Evolutionary conservation across 2,888 invertebrate genomes (phyloP).

Genomic region (Acanthosepion lycidas): DNA sequence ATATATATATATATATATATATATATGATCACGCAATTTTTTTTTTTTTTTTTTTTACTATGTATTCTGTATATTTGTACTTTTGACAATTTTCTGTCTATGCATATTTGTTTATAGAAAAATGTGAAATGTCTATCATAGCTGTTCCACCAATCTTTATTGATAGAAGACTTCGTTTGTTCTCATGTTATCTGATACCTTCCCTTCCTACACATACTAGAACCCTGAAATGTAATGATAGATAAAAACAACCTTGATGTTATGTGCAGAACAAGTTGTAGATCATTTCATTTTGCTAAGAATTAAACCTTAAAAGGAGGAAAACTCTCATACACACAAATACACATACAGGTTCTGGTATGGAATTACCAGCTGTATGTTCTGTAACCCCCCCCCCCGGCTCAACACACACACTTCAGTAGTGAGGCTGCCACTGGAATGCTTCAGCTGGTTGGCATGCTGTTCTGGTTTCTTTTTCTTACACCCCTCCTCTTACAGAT

Average conservation of each 20-base stretch:
- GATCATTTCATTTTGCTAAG: too few relatives aligned
- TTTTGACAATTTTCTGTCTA: neutral
- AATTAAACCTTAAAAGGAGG: neutral
- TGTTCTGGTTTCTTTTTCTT: neutral
- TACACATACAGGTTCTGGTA: neutral
- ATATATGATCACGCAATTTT: neutral
- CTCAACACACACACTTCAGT: neutral
- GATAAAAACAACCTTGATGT: neutral
- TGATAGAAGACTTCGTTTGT: neutral
- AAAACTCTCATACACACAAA: neutral
- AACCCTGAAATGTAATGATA: neutral
- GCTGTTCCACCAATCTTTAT: neutral
- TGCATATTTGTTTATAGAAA: neutral
- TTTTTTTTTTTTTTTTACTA: neutral
- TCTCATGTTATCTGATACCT: neutral
- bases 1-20: too few relatives aligned
- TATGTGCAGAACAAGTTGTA: too few relatives aligned
- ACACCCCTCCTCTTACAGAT: neutral
- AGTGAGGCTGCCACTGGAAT: neutral
- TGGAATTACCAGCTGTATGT: neutral
- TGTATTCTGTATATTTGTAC: neutral
- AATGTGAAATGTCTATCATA: neutral
- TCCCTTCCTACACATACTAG: neutral
- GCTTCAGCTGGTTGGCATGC: conserved; percentile 33
- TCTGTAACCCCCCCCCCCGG: too few relatives aligned